phyloP scores from a whole-genome alignment of 2,797 vertebrate genomes.

The Ispidina picta region DNA sequence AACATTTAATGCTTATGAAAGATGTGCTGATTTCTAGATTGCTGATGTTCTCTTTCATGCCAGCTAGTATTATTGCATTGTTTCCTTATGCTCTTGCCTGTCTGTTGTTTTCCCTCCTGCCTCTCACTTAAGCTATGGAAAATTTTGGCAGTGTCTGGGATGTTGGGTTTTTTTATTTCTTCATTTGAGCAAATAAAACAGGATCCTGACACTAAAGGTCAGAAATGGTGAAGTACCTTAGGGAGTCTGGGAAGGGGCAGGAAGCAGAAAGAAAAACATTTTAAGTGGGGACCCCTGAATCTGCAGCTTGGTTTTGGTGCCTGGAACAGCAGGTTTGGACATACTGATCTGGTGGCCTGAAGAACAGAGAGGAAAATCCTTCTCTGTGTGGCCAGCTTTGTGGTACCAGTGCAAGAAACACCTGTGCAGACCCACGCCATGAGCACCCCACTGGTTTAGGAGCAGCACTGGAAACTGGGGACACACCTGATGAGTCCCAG shows the following conservation, averaged over 20 bases:
- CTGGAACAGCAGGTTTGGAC: not conserved
- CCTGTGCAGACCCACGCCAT: not conserved
- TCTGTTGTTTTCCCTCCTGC: not conserved
- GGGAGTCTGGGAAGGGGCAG: constrained; percentile 1
- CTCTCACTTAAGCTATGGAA: not conserved
- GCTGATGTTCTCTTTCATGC: not conserved
- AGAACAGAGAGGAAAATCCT: not conserved
- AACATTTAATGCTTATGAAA: not conserved
- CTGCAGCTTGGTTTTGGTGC: fast-evolving
- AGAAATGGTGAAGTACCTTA: not conserved
- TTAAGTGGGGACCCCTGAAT: not conserved
- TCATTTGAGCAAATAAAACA: not conserved
- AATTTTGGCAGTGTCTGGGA: not conserved
- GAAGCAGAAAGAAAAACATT: constrained; percentile 2
- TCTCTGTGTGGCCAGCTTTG: not conserved
- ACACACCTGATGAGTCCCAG: not conserved
- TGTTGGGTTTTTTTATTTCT: not conserved
- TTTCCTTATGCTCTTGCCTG: not conserved
- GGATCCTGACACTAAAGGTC: not conserved
- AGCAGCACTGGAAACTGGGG: not conserved
- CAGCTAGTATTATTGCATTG: not conserved
- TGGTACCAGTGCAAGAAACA: not conserved
- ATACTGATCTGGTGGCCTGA: not conserved
- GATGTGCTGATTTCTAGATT: not conserved
- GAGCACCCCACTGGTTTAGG: not conserved